Evolutionary conservation across 2,113 vertebrate genomes (phyloP).

Genomic region (Myocastor coypus): DNA sequence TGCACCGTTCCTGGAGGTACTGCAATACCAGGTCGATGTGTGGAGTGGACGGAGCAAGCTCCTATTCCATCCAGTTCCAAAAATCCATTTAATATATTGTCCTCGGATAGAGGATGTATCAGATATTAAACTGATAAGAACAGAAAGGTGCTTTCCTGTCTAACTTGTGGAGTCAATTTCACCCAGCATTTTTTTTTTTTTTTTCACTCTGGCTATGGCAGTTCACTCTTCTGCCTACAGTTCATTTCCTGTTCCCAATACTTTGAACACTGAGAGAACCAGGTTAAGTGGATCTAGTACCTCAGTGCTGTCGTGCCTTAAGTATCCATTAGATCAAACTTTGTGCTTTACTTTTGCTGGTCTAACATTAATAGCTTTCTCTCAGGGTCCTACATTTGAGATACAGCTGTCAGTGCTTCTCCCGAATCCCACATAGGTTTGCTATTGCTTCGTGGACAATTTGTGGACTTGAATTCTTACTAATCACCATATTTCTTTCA

Average conservation of each 20-base stretch:
- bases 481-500: neutral
- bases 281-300: neutral
- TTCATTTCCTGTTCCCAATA: neutral
- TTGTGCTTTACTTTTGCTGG: neutral
- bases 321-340: neutral
- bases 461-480: neutral
- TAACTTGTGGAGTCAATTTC: neutral
- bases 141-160: neutral
- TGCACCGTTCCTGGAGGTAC: too few species aligned
- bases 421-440: neutral
- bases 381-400: neutral
- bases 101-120: too few species aligned
- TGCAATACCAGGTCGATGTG: too few species aligned
- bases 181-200: neutral
- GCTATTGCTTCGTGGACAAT: neutral
- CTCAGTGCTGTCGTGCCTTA: neutral
- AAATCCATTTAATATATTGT: too few species aligned
- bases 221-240: neutral
- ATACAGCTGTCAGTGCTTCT: neutral
- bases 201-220: neutral
- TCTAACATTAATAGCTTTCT: neutral
- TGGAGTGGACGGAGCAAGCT: too few species aligned
- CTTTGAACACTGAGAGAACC: neutral
- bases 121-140: too few species aligned
- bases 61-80: too few species aligned